A percentile compares a stretch with the other conserved stretches of the same genome.
These are phyloP conservation scores for Lymantria monacha DNA, from an alignment of 2,888 invertebrate species.

Conservation along the genomic window DNA sequence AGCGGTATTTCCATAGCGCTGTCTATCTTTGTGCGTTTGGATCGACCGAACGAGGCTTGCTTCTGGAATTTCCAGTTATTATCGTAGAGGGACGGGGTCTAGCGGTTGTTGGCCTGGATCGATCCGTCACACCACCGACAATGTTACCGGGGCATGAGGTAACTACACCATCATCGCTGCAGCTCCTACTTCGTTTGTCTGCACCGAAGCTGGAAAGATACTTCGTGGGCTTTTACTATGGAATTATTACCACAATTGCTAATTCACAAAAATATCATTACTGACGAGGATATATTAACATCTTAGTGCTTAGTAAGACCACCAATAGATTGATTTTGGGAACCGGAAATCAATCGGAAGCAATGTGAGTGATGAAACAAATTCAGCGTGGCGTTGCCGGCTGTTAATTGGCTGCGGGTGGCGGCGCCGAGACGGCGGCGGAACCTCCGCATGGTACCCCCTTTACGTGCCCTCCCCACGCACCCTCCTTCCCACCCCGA, in stretches of 20 bases:
- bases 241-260: conserved; percentile 5
- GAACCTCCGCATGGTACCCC: conserved; percentile 79
- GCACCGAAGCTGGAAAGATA: conserved; percentile 21
- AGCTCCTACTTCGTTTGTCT: conserved; percentile 39
- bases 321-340: conserved; percentile 29
- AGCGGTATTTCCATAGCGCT: conserved; percentile 61
- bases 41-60: conserved; percentile 46
- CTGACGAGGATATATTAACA: neutral
- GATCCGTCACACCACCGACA: conserved; percentile 65
- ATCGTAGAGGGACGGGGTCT: conserved; percentile 64
- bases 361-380: conserved; percentile 76
- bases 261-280: neutral
- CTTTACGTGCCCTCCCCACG: conserved; percentile 54
- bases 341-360: conserved; percentile 78
- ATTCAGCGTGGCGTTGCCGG: conserved; percentile 75
- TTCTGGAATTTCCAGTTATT: conserved; percentile 78
- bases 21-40: conserved; percentile 42
- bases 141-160: conserved; percentile 69
- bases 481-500: conserved; percentile 61
- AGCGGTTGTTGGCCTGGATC: conserved; percentile 78
- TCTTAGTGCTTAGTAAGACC: neutral
- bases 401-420: conserved; percentile 82
- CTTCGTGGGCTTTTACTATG: conserved; percentile 21
- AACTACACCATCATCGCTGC: conserved; percentile 62
- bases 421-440: conserved; percentile 81